Evolutionary conservation across 2,113 vertebrate genomes (phyloP), one percentile per base, ranked within the genome.

Genomic region (Meleagris gallopavo): DNA sequence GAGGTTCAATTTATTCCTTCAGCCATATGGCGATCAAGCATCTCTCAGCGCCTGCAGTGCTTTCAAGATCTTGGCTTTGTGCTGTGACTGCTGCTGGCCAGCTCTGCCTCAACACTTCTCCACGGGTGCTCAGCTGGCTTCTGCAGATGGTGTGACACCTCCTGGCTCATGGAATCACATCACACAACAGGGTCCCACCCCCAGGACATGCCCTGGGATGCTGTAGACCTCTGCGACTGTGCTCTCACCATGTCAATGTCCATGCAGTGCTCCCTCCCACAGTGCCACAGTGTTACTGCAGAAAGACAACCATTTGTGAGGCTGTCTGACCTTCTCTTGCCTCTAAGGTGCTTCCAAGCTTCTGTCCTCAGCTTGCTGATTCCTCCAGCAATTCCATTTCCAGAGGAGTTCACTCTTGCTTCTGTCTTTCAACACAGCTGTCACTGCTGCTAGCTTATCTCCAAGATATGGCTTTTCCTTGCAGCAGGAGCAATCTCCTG

Each of bases 31-130:
- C 0, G 5, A 48, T 14, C 19, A 32, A 85, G 71, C 9, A 17
- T 30, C 48, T 52, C 73, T 34, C 9, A 3, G 45, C 1, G 1
- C 36, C 90, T 7, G 32, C 21, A 2, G 46, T 11, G 73, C 77
- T 94, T n/a, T 50, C 77, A 46, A 40, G 79, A 61, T 60, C 76
- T 36, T 87, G 75, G 64, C 83, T 94, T 54, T 94, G 50, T 9
- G 65, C 55, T 58, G 14, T 4, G 74, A 19, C 41, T 13, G 57
- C 1, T 43, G 21, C 81, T 64, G 83, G 50, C 64, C 40, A 41
- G 41, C 32, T 46, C 24, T 81, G 70, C 72, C 34, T 52, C 4
- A 14, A 18, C 19, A 27, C 17, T 16, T 73, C 80, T 91, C 41
- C 22, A 4, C 0, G 1, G 57, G 57, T 10, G 57, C 86, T 46